Percentiles rank a stretch among this genome's conserved stretches.
These are phyloP conservation scores for Oxyscelio sp. DNA, from an alignment of 2,888 invertebrate genomes.

Conservation along the genomic window DNA sequence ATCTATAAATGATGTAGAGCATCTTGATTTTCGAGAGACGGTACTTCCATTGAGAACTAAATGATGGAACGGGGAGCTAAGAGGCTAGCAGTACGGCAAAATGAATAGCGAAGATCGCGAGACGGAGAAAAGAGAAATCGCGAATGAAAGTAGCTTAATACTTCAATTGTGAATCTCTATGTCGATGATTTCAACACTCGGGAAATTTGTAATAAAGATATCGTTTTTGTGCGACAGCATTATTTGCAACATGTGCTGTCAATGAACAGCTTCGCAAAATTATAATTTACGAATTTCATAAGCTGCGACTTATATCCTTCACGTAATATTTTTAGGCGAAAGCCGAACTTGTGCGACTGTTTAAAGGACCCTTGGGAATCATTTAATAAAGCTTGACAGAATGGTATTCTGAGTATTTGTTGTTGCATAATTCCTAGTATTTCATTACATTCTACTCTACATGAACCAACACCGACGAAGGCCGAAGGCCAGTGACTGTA, in stretches of 20 bases:
- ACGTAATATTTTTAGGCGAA: constrained; percentile 13
- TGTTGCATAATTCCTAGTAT: constrained; percentile 14
- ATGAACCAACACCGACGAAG: too few species aligned
- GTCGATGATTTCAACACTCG: constrained; percentile 29
- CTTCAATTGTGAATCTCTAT: constrained; percentile 45
- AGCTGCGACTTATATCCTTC: constrained; percentile 20
- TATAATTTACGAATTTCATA: constrained; percentile 28
- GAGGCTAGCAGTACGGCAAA: constrained; percentile 40
- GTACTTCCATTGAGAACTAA: constrained; percentile 56
- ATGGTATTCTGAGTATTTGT: constrained; percentile 7
- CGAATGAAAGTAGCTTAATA: constrained; percentile 54
- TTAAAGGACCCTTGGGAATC: constrained; percentile 20
- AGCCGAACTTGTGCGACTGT: constrained; percentile 4
- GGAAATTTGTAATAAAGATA: constrained; percentile 50
- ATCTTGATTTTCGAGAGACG: constrained; percentile 60
- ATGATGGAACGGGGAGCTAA: constrained; percentile 53
- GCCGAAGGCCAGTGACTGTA: too few species aligned
- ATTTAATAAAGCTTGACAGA: constrained; percentile 26
- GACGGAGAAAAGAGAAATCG: constrained; percentile 30
- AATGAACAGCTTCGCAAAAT: constrained; percentile 7
- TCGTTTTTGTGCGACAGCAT: constrained; percentile 21
- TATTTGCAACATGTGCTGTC: constrained; percentile 25
- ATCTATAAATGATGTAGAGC: constrained; percentile 59
- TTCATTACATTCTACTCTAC: too few species aligned
- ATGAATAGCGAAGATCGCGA: constrained; percentile 52